Evolutionary conservation across 2,113 vertebrate genomes (phyloP).

Genomic region (Indri indri): DNA sequence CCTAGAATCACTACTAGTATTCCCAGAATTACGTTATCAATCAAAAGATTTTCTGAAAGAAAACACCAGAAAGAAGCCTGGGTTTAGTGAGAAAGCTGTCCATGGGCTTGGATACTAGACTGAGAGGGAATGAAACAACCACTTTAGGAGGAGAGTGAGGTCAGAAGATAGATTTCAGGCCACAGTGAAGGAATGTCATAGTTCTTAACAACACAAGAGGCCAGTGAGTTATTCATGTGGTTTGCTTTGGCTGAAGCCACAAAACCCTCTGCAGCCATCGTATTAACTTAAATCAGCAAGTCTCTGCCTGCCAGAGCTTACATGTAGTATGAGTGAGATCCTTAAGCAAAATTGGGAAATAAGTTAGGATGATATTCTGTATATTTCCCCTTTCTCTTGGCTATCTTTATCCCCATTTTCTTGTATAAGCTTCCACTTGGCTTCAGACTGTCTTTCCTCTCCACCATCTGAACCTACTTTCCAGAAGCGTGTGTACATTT

Average conservation of each 20-base stretch:
- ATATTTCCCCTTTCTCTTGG: background rate
- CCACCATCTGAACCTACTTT: background rate
- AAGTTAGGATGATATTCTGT: background rate
- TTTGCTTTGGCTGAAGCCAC: background rate
- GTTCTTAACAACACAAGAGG: background rate
- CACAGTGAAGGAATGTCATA: background rate
- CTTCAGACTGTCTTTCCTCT: background rate
- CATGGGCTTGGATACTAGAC: background rate
- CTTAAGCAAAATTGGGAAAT: background rate
- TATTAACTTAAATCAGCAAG: background rate
- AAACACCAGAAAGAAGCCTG: background rate
- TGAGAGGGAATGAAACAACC: background rate
- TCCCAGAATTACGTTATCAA: background rate
- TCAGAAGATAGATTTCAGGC: background rate
- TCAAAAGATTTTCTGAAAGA: background rate
- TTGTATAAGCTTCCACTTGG: background rate
- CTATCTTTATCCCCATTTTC: background rate
- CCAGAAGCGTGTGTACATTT: background rate
- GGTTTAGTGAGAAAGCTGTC: background rate
- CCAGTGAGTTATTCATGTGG: background rate
- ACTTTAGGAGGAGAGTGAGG: background rate
- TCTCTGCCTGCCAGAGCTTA: background rate
- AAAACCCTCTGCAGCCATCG: background rate
- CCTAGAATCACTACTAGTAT: background rate
- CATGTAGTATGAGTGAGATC: background rate